Evolutionary conservation across 2,113 vertebrate species (phyloP).

Genomic region (Empidonax traillii): DNA sequence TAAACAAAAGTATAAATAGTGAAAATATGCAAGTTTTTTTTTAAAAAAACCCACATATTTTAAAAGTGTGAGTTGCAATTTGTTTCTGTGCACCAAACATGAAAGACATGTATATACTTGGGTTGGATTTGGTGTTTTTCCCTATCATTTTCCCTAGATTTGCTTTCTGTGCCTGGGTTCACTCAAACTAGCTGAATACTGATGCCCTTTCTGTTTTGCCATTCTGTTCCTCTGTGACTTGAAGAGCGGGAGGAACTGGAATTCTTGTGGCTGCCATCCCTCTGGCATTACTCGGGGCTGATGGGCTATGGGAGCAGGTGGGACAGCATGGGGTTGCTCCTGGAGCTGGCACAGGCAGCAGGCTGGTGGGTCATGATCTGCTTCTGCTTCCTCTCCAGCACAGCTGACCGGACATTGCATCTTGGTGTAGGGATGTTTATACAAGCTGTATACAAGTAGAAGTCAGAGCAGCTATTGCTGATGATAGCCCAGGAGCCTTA

Average conservation of each 20-base stretch:
- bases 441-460: not conserved
- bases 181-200: not conserved
- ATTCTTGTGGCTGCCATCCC: accelerated
- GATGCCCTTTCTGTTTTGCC: not conserved
- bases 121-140: not conserved
- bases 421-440: not conserved
- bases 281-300: accelerated
- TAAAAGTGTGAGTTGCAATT: not conserved
- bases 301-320: not conserved
- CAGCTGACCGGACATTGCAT: not conserved
- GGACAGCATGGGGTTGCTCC: accelerated
- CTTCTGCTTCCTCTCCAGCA: not conserved
- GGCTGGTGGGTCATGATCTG: not conserved
- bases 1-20: not conserved
- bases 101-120: not conserved
- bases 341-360: not conserved
- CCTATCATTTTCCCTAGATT: not conserved
- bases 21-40: not conserved
- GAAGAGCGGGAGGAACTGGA: accelerated
- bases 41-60: not conserved
- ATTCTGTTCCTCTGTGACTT: not conserved
- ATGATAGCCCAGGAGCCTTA: not conserved
- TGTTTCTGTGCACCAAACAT: not conserved
- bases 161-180: not conserved
- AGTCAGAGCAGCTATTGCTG: not conserved